Conservation (phyloP, 1,140 invertebrate genomes). For the Bactericera cockerelli region DNA sequence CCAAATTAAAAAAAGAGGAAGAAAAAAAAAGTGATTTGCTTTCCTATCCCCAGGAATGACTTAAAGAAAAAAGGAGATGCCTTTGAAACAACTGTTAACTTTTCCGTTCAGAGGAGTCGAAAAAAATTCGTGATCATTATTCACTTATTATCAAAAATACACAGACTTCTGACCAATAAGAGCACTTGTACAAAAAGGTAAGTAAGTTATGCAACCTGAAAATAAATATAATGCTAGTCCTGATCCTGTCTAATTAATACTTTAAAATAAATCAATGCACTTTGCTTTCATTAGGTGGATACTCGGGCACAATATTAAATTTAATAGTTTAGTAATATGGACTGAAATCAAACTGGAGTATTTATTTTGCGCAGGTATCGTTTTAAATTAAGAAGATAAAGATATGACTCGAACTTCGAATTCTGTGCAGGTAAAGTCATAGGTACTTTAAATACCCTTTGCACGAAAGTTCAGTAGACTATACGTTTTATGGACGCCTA, state of each 20-base stretch:
- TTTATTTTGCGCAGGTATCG: too few relatives aligned
- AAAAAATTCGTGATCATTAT: conserved; percentile 14
- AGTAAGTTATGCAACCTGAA: neutral
- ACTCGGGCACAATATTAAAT: neutral
- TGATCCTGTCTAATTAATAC: neutral
- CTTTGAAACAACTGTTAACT: conserved; percentile 5
- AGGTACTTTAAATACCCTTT: too few relatives aligned
- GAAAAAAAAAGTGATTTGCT: too few relatives aligned
- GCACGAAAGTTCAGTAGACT: too few relatives aligned
- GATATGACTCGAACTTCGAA: too few relatives aligned
- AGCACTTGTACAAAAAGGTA: conserved; percentile 16
- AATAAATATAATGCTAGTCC: neutral
- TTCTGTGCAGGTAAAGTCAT: too few relatives aligned
- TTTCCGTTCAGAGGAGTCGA: conserved; percentile 13
- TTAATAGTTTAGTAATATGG: neutral
- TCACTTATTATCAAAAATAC: conserved; percentile 17
- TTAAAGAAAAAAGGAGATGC: neutral
- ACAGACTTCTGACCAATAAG: conserved; percentile 14
- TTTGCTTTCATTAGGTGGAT: neutral
- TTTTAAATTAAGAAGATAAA: too few relatives aligned
- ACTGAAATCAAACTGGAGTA: too few relatives aligned
- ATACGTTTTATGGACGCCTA: too few relatives aligned
- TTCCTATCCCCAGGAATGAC: neutral
- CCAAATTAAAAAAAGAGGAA: too few relatives aligned
- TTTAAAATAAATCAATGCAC: neutral